Evolutionary conservation across 2,797 vertebrate species (phyloP).

Genomic region (Tauraco hartlaubi): DNA sequence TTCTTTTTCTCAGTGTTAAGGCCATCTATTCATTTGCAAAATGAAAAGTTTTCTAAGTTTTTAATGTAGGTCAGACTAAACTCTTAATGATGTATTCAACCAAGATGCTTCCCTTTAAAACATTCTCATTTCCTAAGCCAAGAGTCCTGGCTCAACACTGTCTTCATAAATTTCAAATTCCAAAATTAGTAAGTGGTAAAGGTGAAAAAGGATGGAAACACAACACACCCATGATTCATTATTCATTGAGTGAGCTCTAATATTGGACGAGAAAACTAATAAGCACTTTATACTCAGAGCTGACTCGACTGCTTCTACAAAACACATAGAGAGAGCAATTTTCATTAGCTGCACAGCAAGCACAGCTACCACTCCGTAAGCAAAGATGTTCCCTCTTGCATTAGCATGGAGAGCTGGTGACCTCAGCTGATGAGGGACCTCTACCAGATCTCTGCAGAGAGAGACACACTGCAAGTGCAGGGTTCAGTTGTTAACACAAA

Average conservation of each 20-base stretch:
- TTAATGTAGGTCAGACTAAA: not conserved
- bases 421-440: not conserved
- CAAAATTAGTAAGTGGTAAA: slow-evolving; percentile 45
- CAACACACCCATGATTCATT: slow-evolving; percentile 14
- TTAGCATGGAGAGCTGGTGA: not conserved
- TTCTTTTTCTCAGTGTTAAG: not conserved
- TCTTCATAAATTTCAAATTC: slow-evolving; percentile 20
- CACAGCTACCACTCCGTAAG: not conserved
- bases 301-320: not conserved
- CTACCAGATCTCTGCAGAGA: not conserved
- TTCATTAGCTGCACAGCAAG: not conserved
- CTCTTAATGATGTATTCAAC: not conserved
- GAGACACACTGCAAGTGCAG: not conserved
- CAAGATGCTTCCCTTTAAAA: not conserved
- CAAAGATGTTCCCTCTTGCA: not conserved
- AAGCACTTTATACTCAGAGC: not conserved
- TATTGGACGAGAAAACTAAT: not conserved
- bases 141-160: not conserved
- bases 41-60: not conserved
- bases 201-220: slow-evolving; percentile 30
- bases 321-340: not conserved
- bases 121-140: slow-evolving; percentile 3
- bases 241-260: not conserved
- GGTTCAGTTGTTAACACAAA: not conserved
- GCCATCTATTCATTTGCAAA: not conserved